These are phyloP conservation scores for Pogoniulus pusillus DNA, from an alignment of 2,797 vertebrate species.

Conservation along the genomic window DNA sequence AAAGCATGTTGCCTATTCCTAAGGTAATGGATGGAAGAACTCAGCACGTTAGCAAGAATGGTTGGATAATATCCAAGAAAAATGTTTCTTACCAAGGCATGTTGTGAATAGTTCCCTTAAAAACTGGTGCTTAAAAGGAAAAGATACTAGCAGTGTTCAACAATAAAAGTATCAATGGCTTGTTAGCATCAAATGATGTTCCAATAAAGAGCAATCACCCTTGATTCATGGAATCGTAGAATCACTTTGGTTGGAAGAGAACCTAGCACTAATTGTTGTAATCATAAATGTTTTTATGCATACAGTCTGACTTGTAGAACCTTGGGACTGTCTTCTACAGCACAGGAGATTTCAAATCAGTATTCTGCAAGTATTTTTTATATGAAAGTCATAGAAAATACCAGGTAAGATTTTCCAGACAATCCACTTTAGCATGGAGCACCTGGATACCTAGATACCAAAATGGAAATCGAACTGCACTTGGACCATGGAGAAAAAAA, in stretches of 20 bases:
- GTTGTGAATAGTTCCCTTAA: background rate
- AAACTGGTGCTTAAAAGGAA: background rate
- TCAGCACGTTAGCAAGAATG: constrained; percentile 26
- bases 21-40: constrained; percentile 40
- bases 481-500: background rate
- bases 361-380: background rate
- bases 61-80: constrained; percentile 39
- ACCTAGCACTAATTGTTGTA: background rate
- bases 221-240: background rate
- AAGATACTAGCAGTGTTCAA: background rate
- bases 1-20: constrained; percentile 32
- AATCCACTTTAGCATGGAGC: background rate
- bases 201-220: background rate
- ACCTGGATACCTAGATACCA: background rate
- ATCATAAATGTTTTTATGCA: background rate
- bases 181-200: background rate
- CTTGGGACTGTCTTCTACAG: background rate
- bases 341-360: background rate
- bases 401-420: background rate
- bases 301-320: background rate
- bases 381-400: background rate
- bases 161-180: background rate
- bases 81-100: constrained; percentile 3
- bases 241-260: too few species aligned
- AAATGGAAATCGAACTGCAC: background rate